Evolutionary conservation across 2,888 invertebrate genomes (phyloP), one percentile per base, ranked within the genome.

Genomic region (Tinea semifulvella): DNA sequence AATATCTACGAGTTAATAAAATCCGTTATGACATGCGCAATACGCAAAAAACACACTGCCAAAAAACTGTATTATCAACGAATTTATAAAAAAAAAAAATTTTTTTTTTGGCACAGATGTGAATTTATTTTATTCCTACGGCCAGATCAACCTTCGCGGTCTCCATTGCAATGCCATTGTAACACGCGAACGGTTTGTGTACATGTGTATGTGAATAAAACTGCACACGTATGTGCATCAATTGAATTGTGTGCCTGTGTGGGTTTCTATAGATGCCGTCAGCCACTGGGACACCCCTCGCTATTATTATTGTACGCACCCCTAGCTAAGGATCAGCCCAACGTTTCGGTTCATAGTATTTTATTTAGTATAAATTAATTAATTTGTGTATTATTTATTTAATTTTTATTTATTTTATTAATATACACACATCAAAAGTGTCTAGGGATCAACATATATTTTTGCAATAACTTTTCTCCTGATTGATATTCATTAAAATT

Each of bases 281-380:
- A 51, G 56, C 62, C 66, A 66, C 65, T 66, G 66, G 60, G 61
- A 65, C 70, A 68, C 70, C 70, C 70, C 62, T 61, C 62, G 57
- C 63, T 63, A 63, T 60, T 61, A 65, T 68, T 63, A 60, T 58
- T 58, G 44, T 44, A 43, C 42, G 18, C 40, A 26, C 39, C 39
- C 47, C 40, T 40, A 40, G 22, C 40, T 22, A 35, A 42, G 38
- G 44, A 47, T 43, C 38, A 43, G 40, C 45, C 36, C 25, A 56
- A 46, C 53, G 53, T 56, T 39, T 36, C 14, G 47, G 40, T 43
- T 25, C 17, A 47, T 45, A 31, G 44, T 46, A 47, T 47, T 48
- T 49, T 47, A 22, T 22, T 20, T 19, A 25, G 8, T n/a, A 36
- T 35, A 13, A 31, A 46, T 40, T 27, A 19, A 42, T 18, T 48